Evolutionary conservation across 2,113 vertebrate species (phyloP).

Genomic region (Ovibos moschatus): DNA sequence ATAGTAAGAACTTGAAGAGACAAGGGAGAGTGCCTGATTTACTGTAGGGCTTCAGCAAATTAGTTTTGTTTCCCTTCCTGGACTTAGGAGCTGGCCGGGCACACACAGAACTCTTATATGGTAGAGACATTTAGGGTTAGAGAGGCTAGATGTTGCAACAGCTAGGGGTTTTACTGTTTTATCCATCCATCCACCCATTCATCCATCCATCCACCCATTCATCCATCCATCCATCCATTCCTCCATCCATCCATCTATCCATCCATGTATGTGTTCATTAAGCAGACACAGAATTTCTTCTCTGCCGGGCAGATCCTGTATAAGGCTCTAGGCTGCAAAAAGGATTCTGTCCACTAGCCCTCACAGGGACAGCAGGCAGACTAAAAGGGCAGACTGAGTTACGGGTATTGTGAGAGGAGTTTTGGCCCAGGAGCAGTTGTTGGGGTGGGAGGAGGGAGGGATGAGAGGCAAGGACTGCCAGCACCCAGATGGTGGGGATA

Average conservation of each 20-base stretch:
- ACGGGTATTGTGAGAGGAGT: neutral
- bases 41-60: neutral
- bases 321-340: neutral
- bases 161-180: neutral
- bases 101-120: neutral
- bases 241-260: neutral
- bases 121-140: neutral
- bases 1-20: neutral
- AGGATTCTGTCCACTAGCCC: neutral
- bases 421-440: neutral
- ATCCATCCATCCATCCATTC: neutral
- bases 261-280: neutral
- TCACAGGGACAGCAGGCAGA: neutral
- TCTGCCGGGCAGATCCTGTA: neutral
- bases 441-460: neutral
- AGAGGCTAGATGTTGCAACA: neutral
- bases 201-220: neutral
- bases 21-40: neutral
- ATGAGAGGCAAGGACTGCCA: neutral
- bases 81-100: neutral
- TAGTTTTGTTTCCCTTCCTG: neutral
- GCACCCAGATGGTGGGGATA: neutral
- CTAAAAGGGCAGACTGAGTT: conserved; percentile 12
- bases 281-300: neutral
- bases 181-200: neutral